A percentile compares a stretch with the other conserved stretches of the same genome.
Evolutionary conservation across 2,888 invertebrate genomes (phyloP).

Genomic region (Ochropleura leucogaster): DNA sequence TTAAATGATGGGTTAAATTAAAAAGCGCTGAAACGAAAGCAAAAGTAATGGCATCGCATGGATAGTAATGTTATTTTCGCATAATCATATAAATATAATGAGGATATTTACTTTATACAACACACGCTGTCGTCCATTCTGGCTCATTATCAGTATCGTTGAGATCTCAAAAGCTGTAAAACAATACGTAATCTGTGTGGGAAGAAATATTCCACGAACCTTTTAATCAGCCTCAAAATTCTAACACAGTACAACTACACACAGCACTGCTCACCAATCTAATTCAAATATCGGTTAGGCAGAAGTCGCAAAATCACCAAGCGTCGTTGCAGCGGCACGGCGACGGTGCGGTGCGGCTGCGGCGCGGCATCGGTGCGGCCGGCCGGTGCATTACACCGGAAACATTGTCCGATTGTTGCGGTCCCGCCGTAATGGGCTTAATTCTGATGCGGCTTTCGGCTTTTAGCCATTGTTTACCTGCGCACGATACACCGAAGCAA

Average conservation of each 20-base stretch:
- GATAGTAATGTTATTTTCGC: not conserved
- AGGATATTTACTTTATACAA: not conserved
- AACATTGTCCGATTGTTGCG: constrained; percentile 83
- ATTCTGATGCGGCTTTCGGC: constrained; percentile 88
- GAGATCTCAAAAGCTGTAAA: not conserved
- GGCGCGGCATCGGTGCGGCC: constrained; percentile 58
- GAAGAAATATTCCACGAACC: rapidly evolving
- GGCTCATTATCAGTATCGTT: not conserved
- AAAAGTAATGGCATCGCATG: not conserved
- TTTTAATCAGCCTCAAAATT: not conserved
- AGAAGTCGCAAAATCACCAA: constrained; percentile 63
- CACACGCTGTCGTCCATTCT: not conserved
- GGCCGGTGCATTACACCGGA: constrained; percentile 82
- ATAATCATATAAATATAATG: not conserved
- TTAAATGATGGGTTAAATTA: not conserved
- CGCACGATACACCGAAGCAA: constrained; percentile 65
- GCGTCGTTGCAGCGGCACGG: constrained; percentile 41
- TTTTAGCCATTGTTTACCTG: constrained; percentile 89
- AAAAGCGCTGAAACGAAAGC: not conserved
- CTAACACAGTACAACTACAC: constrained; percentile 1
- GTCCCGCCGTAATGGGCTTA: constrained; percentile 86
- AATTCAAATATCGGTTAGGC: constrained; percentile 57
- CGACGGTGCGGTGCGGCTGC: constrained; percentile 33
- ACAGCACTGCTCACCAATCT: constrained; percentile 22
- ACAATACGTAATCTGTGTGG: not conserved